Base-by-base conservation (phyloP, 2,888 invertebrate genomes). In the Sminthurinus aureus region DNA sequence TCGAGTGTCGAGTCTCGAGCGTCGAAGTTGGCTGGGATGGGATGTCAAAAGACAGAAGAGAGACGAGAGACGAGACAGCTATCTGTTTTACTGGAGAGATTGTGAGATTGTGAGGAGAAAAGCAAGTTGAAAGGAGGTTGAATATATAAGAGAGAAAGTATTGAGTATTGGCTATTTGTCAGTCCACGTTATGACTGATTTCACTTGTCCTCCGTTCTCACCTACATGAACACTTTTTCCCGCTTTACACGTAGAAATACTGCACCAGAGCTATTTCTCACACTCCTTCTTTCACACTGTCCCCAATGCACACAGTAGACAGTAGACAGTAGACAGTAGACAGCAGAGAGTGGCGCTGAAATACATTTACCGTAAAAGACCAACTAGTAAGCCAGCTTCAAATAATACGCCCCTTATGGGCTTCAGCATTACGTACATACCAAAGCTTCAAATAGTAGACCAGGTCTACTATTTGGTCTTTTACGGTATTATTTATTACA, bases 401-500 rank as follows among this genome's bases (percentile, higher is more conserved):
- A n/a, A n/a, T n/a, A n/a, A n/a, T n/a, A n/a, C n/a, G n/a, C n/a
- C n/a, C n/a, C n/a, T n/a, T n/a, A n/a, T n/a, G n/a, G n/a, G n/a
- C n/a, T n/a, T n/a, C n/a, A n/a, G n/a, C n/a, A n/a, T n/a, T n/a
- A n/a, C n/a, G n/a, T n/a, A n/a, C n/a, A n/a, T n/a, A n/a, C n/a
- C n/a, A n/a, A n/a, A n/a, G n/a, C n/a, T n/a, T n/a, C n/a, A n/a
- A n/a, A n/a, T n/a, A n/a, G n/a, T n/a, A n/a, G n/a, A n/a, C n/a
- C n/a, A n/a, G n/a, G n/a, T n/a, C n/a, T n/a, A n/a, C n/a, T n/a
- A n/a, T n/a, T n/a, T n/a, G n/a, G n/a, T n/a, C n/a, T n/a, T n/a
- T n/a, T n/a, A n/a, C n/a, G n/a, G n/a, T n/a, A n/a, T n/a, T n/a
- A 84, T 84, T 84, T 81, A 81, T 84, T 84, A 84, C 80, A 50